Evolutionary conservation across 1,140 invertebrate species (phyloP).

Genomic region (Aricia agestis): DNA sequence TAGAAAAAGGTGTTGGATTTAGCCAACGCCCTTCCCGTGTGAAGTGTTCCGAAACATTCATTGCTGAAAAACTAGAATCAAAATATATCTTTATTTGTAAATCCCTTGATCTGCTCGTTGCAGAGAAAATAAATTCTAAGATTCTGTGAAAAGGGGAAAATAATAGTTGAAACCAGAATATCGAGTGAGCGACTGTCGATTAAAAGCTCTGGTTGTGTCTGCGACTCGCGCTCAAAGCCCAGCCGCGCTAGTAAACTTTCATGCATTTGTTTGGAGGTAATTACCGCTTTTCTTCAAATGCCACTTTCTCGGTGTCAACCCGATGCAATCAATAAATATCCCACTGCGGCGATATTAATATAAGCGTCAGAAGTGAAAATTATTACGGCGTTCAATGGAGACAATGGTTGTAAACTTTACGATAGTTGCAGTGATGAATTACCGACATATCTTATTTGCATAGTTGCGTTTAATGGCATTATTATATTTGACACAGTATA

Average conservation of each 20-base stretch:
- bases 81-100: too few species aligned
- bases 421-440: not conserved
- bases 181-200: not conserved
- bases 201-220: not conserved
- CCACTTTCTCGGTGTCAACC: conserved; percentile 11
- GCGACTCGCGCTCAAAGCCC: not conserved
- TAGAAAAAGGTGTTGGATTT: too few species aligned
- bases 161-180: too few species aligned
- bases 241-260: conserved; percentile 4
- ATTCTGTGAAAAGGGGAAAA: too few species aligned
- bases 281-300: conserved; percentile 6
- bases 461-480: not conserved
- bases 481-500: too few species aligned
- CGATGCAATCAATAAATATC: conserved; percentile 5
- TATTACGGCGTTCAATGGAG: not conserved
- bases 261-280: conserved; percentile 1
- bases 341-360: not conserved
- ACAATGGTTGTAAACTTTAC: conserved; percentile 2
- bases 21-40: too few species aligned
- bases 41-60: too few species aligned
- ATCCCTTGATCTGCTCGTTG: too few species aligned
- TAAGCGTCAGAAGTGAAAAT: conserved; percentile 11
- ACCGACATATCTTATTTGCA: not conserved
- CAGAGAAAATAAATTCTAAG: not conserved
- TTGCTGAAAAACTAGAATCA: too few species aligned